Conservation (phyloP, 2,888 invertebrate species). For the Eucriotettix oculatus region DNA sequence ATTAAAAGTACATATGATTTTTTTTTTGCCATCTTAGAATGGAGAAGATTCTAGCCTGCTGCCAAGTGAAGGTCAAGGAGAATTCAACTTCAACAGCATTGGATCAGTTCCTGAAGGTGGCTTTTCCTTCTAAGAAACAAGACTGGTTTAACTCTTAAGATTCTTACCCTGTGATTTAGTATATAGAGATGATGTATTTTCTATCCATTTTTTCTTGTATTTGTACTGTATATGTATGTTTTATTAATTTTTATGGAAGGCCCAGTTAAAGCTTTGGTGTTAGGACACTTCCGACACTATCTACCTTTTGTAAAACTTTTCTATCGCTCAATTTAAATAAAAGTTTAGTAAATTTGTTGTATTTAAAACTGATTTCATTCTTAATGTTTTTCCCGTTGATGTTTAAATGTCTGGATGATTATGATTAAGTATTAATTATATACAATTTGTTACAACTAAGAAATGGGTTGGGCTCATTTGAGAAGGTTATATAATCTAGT, state of each 20-base stretch:
- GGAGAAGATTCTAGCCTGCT: constrained; percentile 9
- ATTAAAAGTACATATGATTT: neutral
- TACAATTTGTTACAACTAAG: too few species aligned
- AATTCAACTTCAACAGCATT: constrained; percentile 10
- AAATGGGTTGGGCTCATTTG: too few species aligned
- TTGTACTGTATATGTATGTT: neutral
- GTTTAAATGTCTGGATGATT: too few species aligned
- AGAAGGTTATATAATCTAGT: too few species aligned
- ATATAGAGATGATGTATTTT: neutral
- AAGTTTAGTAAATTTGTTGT: too few species aligned
- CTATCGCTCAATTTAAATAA: too few species aligned
- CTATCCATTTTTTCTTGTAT: neutral
- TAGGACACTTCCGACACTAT: neutral
- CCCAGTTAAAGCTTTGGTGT: neutral
- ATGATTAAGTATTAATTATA: too few species aligned
- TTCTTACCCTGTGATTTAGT: neutral
- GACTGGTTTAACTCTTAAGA: neutral
- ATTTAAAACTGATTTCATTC: too few species aligned
- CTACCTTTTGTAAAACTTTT: too few species aligned
- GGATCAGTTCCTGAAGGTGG: constrained; percentile 14
- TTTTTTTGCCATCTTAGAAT: constrained; percentile 10
- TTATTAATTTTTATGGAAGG: neutral
- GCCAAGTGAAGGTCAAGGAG: constrained; percentile 11
- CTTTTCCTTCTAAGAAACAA: constrained; percentile 11
- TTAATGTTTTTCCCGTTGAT: too few species aligned